Evolutionary conservation across 1,140 invertebrate genomes (phyloP), one percentile per base, ranked within the genome.

Genomic region (Odontomachus brunneus): DNA sequence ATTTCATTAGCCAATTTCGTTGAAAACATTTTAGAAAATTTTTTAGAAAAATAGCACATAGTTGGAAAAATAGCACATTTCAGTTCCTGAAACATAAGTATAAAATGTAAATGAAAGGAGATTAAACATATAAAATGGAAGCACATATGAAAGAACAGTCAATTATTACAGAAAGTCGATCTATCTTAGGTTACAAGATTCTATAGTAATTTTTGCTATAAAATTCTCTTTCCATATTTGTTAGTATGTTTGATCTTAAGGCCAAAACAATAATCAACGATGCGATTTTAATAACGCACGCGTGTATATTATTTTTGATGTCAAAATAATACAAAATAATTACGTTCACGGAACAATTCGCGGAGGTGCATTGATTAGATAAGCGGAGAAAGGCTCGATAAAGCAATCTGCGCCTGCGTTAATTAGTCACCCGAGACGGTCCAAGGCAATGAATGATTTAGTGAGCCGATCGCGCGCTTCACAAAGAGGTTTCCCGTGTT

Each of bases 401-500:
- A 87, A 88, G 82, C 88, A 85, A 89, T 88, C 86, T 84, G 51
- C 84, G 55, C 80, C 80, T 38, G 57, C 73, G 84, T 90, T 88
- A 90, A 90, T 90, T 90, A 90, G 88, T 89, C 84, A 90, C 88
- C 84, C 88, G 88, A 90, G 91, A 90, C 88, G 86, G 69, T 88
- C 84, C 87, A 83, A 80, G 26, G 86, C 84, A 84, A 84, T 93
- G 90, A 90, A 93, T 93, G 88, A 93, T 93, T 92, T 89, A 93
- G 89, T 60, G 83, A 72, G 67, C 81, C 80, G 84, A 88, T 88
- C 88, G 84, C 90, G 87, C 88, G 87, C 87, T 71, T 91, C 89
- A 91, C 90, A 91, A 93, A 94, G 92, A 94, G 92, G 92, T 93
- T 93, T 94, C 90, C 89, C 90, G 84, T 94, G 93, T 93, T 91